phyloP scores from a whole-genome alignment of 2,797 vertebrate genomes.

The Protonibea diacanthus region DNA sequence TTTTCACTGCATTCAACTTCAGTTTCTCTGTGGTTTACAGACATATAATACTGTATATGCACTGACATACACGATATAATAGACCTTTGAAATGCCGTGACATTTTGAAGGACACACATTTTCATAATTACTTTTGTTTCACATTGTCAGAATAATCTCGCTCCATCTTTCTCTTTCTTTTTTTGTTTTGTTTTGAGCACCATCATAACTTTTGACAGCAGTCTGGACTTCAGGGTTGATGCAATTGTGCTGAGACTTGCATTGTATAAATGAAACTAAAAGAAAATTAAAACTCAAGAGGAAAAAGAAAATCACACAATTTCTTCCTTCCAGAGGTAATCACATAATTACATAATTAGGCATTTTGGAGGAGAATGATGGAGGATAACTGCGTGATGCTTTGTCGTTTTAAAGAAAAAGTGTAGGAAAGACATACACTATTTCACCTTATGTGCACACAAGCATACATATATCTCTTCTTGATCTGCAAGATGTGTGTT shows the following conservation, averaged over 20 bases:
- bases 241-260: conserved; percentile 31
- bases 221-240: conserved; percentile 51
- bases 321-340: conserved; percentile 37
- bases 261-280: conserved; percentile 39
- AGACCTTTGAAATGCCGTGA: conserved; percentile 35
- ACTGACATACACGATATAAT: conserved; percentile 24
- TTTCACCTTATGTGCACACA: neutral
- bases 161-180: conserved; percentile 7
- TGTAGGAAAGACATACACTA: neutral
- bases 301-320: conserved; percentile 14
- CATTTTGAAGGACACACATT: conserved; percentile 51
- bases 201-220: conserved; percentile 54
- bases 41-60: conserved; percentile 1
- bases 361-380: conserved; percentile 23
- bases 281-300: conserved; percentile 17
- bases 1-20: conserved; percentile 16
- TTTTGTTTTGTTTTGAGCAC: conserved; percentile 40
- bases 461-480: neutral
- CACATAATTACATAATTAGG: conserved; percentile 47
- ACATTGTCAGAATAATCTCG: conserved; percentile 47
- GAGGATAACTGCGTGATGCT: conserved; percentile 33
- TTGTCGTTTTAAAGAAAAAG: conserved; percentile 41
- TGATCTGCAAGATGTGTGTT: neutral
- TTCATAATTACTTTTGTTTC: conserved; percentile 56
- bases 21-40: conserved; percentile 28